Base-by-base conservation (phyloP, 1,140 invertebrate species). In the Triops cancriformis region DNA sequence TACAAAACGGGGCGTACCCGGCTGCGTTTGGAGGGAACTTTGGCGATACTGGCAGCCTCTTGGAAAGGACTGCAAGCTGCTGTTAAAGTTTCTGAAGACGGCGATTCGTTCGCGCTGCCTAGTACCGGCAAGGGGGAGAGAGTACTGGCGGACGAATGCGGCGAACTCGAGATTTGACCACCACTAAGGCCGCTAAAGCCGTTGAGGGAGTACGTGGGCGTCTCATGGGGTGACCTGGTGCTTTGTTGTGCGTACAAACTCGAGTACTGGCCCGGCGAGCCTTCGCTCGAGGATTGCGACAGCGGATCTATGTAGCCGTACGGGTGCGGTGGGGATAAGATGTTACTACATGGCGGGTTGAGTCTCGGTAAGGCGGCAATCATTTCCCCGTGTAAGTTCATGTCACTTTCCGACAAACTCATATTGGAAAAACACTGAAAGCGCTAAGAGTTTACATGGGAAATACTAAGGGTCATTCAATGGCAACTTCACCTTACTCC, bases 1-100 rank as follows among this genome's bases (percentile, higher is more conserved):
- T 87, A 87, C 78, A 85, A 86, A 7, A 85, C 82, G 6, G 82
- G 72, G 14, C 72, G 45, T 37, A 6, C 72, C 42, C 64, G 37
- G 75, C n/a, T 76, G 43, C 42, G 43, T 76, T 18, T 64, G 43
- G 75, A 45, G 75, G 37, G 31, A 73, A 74, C 74, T 74, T 78
- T 26, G 27, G 77, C 10, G 26, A n/a, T n/a, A n/a, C 26, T 23
- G 26, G 27, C 43, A 51, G 28, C 12, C 37, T 78, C 37, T 74
- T 74, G 37, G 72, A 64, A 6, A 5, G 51, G 14, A 23, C 51
- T 64, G 51, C 10, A n/a, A 64, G 51, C 14, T n/a, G 51, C 51
- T 0, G 3, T 14, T 64, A 64, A 18, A 64, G 51, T 23, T 64
- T 64, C 51, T 64, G 51, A 64, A 64, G n/a, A 64, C 3, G 51